Percentiles rank a stretch among this genome's conserved stretches.
Evolutionary conservation across 2,888 invertebrate genomes (phyloP).

Genomic region (Dynastes hyllus): DNA sequence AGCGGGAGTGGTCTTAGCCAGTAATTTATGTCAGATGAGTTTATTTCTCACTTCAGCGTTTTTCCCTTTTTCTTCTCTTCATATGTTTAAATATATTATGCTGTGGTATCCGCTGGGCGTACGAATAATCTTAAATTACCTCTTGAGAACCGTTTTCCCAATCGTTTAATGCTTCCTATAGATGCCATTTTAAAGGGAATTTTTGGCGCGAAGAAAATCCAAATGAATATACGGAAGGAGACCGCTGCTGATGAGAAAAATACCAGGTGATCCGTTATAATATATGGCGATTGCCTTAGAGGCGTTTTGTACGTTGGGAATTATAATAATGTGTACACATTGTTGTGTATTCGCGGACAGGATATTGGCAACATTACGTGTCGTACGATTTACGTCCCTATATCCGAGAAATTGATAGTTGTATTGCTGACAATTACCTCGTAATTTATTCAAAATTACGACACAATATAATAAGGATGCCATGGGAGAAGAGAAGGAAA

Average conservation of each 20-base stretch:
- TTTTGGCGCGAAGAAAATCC: background rate
- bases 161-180: conserved; percentile 1
- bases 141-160: background rate
- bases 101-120: background rate
- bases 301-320: background rate
- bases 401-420: background rate
- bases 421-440: conserved; percentile 8
- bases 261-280: conserved; percentile 12
- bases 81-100: background rate
- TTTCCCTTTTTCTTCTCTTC: background rate
- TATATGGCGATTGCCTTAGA: conserved; percentile 9
- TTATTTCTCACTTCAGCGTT: conserved; percentile 5
- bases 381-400: background rate
- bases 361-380: conserved; percentile 12
- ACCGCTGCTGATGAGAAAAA: background rate
- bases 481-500: background rate
- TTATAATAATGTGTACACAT: too few relatives aligned
- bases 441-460: conserved; percentile 13
- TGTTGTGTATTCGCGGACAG: conserved; percentile 7
- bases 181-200: too few relatives aligned
- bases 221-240: background rate
- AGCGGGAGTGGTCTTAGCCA: conserved; percentile 32
- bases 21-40: conserved; percentile 22
- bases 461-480: conserved; percentile 6
- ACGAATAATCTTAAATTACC: background rate